These are phyloP conservation scores for Hemiscyllium ocellatum DNA, from an alignment of 2,113 vertebrate genomes.

Conservation along the genomic window DNA sequence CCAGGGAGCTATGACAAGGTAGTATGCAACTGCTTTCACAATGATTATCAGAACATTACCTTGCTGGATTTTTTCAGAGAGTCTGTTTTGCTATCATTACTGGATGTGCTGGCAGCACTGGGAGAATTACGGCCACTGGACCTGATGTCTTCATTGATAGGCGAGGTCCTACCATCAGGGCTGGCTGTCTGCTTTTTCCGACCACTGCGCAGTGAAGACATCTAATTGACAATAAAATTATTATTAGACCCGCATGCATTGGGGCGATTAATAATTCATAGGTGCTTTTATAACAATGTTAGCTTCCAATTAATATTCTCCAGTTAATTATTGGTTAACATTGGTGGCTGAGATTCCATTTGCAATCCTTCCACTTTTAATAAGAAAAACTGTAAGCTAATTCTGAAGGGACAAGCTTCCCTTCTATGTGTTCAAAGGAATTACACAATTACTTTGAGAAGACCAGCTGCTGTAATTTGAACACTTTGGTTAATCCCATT, in stretches of 20 bases:
- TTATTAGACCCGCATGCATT: constrained; percentile 20
- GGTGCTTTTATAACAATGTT: constrained; percentile 2
- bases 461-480: not conserved
- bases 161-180: constrained; percentile 87
- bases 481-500: not conserved
- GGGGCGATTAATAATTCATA: constrained; percentile 1
- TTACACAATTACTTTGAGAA: constrained; percentile 2
- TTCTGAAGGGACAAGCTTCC: not conserved
- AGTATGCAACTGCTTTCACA: not conserved
- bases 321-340: not conserved
- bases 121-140: constrained; percentile 92
- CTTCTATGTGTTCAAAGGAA: not conserved
- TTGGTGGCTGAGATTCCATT: not conserved
- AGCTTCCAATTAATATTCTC: constrained; percentile 22
- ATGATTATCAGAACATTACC: constrained; percentile 51
- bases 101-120: constrained; percentile 91
- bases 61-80: constrained; percentile 87
- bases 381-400: not conserved
- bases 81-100: constrained; percentile 93
- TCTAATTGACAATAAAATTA: constrained; percentile 56
- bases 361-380: not conserved
- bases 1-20: not conserved
- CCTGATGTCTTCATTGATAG: constrained; percentile 85
- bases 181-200: constrained; percentile 96
- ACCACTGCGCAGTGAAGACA: constrained; percentile 97